These are phyloP conservation scores for Acanthosepion esculentum DNA, from an alignment of 2,888 invertebrate species.

Conservation along the genomic window DNA sequence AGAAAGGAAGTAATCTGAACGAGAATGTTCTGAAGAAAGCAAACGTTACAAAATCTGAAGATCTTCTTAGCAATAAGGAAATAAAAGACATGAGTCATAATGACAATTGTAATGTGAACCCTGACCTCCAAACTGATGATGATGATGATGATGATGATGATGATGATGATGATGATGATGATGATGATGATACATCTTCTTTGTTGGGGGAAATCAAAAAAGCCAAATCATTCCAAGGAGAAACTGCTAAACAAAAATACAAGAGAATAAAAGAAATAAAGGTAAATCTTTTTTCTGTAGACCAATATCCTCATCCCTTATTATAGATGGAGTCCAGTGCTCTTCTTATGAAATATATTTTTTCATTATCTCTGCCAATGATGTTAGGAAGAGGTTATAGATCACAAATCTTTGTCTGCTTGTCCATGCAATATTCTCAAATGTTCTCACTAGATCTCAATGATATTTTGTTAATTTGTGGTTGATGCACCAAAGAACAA, in stretches of 20 bases:
- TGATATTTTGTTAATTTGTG: no score
- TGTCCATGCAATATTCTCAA: no score
- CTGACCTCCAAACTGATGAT: background rate
- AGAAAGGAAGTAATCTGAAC: background rate
- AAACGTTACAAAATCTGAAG: background rate
- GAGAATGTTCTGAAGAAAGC: background rate
- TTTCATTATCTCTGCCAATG: no score
- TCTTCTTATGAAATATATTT: no score
- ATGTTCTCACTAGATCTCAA: no score
- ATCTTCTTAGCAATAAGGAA: background rate
- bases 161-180: background rate
- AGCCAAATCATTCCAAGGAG: background rate
- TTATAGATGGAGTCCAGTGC: no score
- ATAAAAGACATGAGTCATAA: background rate
- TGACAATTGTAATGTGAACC: background rate
- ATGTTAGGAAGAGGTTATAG: no score
- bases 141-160: background rate
- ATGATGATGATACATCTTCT: background rate
- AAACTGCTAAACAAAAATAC: background rate
- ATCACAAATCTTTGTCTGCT: no score
- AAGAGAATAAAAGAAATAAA: background rate
- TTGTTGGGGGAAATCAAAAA: conserved; percentile 24
- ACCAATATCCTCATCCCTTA: no score
- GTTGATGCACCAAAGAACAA: no score
- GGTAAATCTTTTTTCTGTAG: background rate